Conservation (phyloP, 2,797 vertebrate species). For the Catostomus latipinnis region DNA sequence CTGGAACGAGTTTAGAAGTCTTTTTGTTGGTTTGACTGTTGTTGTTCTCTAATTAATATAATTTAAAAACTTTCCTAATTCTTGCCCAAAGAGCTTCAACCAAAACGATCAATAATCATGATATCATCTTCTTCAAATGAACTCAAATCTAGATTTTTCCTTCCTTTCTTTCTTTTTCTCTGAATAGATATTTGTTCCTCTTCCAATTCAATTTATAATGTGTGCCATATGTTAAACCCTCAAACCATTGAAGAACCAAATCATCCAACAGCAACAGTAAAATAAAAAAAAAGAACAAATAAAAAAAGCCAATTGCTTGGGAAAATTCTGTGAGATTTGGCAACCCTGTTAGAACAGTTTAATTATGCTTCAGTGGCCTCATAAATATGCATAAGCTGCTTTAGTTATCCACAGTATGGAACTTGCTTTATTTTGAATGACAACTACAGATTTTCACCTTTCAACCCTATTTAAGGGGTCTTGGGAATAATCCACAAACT, state of each 20-base stretch:
- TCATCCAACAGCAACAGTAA: not conserved
- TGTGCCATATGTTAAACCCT: not conserved
- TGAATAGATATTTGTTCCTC: not conserved
- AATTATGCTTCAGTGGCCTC: not conserved
- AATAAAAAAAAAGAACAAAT: no score
- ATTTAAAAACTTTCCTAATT: not conserved
- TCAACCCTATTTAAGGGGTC: slow-evolving; percentile 8
- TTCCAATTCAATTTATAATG: not conserved
- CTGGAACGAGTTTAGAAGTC: not conserved
- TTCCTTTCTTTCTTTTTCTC: no score
- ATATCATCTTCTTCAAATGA: not conserved
- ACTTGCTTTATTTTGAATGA: slow-evolving; percentile 8
- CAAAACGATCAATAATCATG: not conserved
- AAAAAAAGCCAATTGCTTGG: no score
- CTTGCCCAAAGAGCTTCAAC: not conserved
- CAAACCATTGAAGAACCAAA: not conserved
- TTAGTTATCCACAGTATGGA: not conserved
- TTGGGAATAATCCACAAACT: slow-evolving; percentile 19
- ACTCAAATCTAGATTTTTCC: no score
- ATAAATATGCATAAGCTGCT: not conserved
- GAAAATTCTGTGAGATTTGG: no score
- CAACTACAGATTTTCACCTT: slow-evolving; percentile 21
- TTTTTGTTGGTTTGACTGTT: not conserved
- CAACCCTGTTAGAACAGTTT: no score
- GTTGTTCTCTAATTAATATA: not conserved